phyloP scores from a whole-genome alignment of 2,113 vertebrate genomes.

The Pipa parva region DNA sequence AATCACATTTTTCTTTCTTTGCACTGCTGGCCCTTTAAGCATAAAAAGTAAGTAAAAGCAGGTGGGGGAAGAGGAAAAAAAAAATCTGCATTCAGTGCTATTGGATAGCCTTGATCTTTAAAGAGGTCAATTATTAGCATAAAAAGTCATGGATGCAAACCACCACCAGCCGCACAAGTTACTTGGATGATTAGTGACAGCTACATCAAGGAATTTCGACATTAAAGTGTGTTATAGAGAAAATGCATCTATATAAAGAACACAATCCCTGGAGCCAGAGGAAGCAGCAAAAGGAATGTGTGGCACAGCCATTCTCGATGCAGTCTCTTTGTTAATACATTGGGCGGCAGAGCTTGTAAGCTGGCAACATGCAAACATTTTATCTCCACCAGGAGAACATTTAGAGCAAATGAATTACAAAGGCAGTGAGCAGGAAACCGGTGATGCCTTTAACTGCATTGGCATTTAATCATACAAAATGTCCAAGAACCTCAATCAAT shows the following conservation, averaged over 20 bases:
- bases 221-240: background rate
- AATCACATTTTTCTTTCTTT: too few relatives aligned
- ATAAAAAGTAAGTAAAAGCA: too few relatives aligned
- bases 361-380: slow-evolving; percentile 26
- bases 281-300: background rate
- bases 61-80: too few relatives aligned
- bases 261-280: background rate
- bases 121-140: too few relatives aligned
- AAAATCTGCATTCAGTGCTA: too few relatives aligned
- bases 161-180: too few relatives aligned
- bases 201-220: background rate
- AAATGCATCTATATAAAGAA: background rate
- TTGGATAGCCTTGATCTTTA: too few relatives aligned
- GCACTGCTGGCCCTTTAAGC: too few relatives aligned
- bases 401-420: slow-evolving; percentile 27
- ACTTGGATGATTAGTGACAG: background rate
- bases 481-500: slow-evolving; percentile 36
- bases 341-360: slow-evolving; percentile 6
- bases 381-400: slow-evolving; percentile 29
- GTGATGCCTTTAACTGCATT: slow-evolving; percentile 14
- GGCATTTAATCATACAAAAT: slow-evolving; percentile 34
- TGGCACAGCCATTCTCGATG: background rate
- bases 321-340: background rate
- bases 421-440: slow-evolving; percentile 12
- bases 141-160: too few relatives aligned